These are phyloP conservation scores for Schizothorax lantsangensis DNA, from an alignment of 2,797 vertebrate genomes.

Conservation along the genomic window DNA sequence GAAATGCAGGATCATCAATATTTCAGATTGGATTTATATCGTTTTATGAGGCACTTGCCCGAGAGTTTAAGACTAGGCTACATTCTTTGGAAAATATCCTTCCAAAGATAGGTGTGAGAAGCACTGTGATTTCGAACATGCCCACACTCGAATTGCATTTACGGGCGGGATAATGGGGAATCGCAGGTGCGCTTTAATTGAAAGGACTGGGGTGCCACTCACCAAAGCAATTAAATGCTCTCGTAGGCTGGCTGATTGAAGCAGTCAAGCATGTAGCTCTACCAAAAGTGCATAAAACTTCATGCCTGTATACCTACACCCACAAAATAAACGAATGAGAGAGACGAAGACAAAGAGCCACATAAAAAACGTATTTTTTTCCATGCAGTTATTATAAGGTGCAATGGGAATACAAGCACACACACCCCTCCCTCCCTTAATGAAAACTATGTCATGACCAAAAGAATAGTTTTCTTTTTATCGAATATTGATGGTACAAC, in stretches of 20 bases:
- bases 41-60: conserved; percentile 43
- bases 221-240: conserved; percentile 77
- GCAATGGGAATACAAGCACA: not conserved
- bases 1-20: conserved; percentile 29
- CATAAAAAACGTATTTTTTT: not conserved
- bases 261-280: conserved; percentile 67
- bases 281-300: conserved; percentile 49
- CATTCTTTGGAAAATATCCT: conserved; percentile 32
- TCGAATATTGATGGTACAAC: not conserved
- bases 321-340: conserved; percentile 20
- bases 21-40: conserved; percentile 46
- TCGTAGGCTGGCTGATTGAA: conserved; percentile 72
- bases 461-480: not conserved
- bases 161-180: conserved; percentile 58
- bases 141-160: conserved; percentile 49
- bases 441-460: not conserved
- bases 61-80: conserved; percentile 14
- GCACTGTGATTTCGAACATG: conserved; percentile 27
- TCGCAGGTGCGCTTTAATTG: conserved; percentile 74
- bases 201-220: conserved; percentile 68
- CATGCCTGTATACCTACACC: conserved; percentile 56
- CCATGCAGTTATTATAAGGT: conserved; percentile 9
- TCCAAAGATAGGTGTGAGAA: conserved; percentile 42
- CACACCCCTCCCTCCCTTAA: not conserved
- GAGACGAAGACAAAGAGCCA: not conserved